These are phyloP conservation scores for Peromyscus leucopus DNA, from an alignment of 2,113 vertebrate genomes.

Conservation along the genomic window DNA sequence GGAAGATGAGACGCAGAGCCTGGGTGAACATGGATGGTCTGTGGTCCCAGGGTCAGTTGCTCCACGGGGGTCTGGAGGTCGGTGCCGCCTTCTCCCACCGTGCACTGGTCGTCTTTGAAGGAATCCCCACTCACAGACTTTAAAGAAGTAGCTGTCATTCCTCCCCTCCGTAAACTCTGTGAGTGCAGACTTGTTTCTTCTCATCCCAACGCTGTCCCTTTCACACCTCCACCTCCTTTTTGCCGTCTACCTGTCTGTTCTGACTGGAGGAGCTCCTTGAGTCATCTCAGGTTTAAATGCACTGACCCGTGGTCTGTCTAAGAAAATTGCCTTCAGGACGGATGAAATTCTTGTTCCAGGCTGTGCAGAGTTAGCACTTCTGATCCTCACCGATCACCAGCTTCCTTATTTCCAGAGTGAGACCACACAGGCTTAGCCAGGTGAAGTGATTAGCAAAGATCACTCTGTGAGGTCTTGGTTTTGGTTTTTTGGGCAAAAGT, in stretches of 20 bases:
- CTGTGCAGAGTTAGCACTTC: conserved; percentile 1
- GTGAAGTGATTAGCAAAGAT: conserved; percentile 23
- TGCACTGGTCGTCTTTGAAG: neutral
- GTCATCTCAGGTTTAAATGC: neutral
- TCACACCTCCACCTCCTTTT: neutral
- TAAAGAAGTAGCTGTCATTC: neutral
- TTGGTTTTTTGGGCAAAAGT: too few species aligned
- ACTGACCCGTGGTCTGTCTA: neutral
- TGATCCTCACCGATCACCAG: neutral
- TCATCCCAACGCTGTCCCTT: neutral
- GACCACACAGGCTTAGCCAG: neutral
- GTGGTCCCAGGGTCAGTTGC: neutral
- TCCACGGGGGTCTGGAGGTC: too few species aligned
- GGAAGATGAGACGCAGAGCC: neutral
- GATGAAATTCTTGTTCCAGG: neutral
- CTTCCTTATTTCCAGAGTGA: conserved; percentile 6
- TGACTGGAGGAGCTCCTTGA: neutral
- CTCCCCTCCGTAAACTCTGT: neutral
- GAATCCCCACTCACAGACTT: neutral
- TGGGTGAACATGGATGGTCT: too few species aligned
- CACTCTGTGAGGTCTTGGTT: neutral
- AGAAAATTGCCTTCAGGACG: neutral
- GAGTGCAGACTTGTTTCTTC: conserved; percentile 8
- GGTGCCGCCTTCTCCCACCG: neutral
- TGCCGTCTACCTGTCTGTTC: neutral